Evolutionary conservation across 2,888 invertebrate species (phyloP).

Genomic region (Troides helena): DNA sequence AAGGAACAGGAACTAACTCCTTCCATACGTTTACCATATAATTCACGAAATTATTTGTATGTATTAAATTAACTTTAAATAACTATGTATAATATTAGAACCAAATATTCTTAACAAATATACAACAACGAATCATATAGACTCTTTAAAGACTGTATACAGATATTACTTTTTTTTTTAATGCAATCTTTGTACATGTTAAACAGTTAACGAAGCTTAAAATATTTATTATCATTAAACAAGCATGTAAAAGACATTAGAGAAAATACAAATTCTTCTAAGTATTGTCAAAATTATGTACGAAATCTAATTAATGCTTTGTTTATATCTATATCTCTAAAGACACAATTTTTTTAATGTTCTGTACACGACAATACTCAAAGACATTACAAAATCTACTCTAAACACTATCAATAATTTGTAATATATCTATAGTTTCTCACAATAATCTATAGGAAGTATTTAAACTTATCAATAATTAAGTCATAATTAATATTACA

Average conservation of each 20-base stretch:
- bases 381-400: not conserved
- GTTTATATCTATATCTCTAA: too few species aligned
- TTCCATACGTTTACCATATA: slow-evolving; percentile 6
- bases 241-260: too few species aligned
- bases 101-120: not conserved
- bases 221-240: too few species aligned
- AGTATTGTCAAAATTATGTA: too few species aligned
- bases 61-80: not conserved
- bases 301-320: too few species aligned
- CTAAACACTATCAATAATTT: not conserved
- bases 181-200: not conserved
- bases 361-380: too few species aligned
- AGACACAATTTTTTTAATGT: too few species aligned
- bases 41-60: slow-evolving; percentile 3
- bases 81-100: not conserved
- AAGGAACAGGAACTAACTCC: slow-evolving; percentile 59
- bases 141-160: slow-evolving; percentile 1
- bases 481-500: slow-evolving; percentile 16
- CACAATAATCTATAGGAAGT: not conserved
- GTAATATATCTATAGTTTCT: not conserved
- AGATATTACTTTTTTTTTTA: not conserved
- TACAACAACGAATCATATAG: not conserved
- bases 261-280: too few species aligned
- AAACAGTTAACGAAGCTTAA: too few species aligned
- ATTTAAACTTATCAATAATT: slow-evolving; percentile 9